Evolutionary conservation across 2,113 vertebrate species (phyloP).

Genomic region (Tamias sibiricus): DNA sequence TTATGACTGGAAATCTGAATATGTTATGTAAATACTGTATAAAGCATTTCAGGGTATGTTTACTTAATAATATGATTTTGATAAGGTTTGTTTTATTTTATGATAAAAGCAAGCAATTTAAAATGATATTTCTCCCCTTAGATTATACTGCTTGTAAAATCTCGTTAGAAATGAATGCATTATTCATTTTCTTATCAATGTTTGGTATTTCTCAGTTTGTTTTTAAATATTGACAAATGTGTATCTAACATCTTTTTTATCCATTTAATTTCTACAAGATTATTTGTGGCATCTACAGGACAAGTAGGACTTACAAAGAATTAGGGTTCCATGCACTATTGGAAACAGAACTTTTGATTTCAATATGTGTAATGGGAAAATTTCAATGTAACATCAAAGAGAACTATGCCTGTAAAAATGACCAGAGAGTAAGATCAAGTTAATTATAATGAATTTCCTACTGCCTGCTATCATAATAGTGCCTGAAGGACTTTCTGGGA

Average conservation of each 20-base stretch:
- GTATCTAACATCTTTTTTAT: not conserved
- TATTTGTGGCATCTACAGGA: not conserved
- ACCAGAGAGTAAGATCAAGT: not conserved
- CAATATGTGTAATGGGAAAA: not conserved
- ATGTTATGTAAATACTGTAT: not conserved
- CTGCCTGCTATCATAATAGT: not conserved
- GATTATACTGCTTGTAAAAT: not conserved
- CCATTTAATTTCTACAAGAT: not conserved
- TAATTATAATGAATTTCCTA: not conserved
- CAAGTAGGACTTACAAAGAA: not conserved
- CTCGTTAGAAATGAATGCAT: not conserved
- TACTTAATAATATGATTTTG: constrained; percentile 1
- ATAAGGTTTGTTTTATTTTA: not conserved
- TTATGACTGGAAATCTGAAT: not conserved
- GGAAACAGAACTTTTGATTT: not conserved
- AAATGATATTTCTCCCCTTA: not conserved
- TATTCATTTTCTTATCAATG: constrained; percentile 27
- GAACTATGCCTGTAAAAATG: not conserved
- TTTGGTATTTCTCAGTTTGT: not conserved
- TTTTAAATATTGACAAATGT: not conserved
- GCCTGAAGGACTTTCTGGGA: not conserved
- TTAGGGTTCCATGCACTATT: not conserved
- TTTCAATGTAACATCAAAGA: not conserved
- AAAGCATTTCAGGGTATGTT: not conserved
- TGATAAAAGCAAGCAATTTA: not conserved